phyloP scores from a whole-genome alignment of 1,140 invertebrate genomes.

The Ostrea edulis region DNA sequence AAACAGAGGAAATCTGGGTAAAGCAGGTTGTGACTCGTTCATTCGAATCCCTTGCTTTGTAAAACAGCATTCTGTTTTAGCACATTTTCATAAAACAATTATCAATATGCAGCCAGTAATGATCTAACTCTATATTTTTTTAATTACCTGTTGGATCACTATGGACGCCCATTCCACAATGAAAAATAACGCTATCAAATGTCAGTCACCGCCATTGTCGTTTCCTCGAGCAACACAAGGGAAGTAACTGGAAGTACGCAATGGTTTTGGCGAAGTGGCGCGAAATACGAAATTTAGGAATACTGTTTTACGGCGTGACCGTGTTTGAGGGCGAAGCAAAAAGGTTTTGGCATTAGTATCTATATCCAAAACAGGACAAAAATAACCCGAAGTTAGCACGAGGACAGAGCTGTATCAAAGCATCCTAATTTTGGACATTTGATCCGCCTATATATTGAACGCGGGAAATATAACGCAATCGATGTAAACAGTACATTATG shows the following conservation, averaged over 20 bases:
- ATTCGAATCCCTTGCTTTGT: neutral
- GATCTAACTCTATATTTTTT: neutral
- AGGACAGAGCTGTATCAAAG: too few species aligned
- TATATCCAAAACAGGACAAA: too few species aligned
- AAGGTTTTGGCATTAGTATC: too few species aligned
- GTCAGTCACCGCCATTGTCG: neutral
- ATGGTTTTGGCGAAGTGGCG: neutral
- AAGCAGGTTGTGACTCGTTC: neutral
- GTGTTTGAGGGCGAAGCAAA: too few species aligned
- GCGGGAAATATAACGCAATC: too few species aligned
- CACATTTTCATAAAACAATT: neutral
- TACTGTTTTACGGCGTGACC: too few species aligned
- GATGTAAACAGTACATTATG: too few species aligned
- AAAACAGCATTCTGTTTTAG: neutral
- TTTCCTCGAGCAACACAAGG: neutral
- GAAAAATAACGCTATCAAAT: neutral
- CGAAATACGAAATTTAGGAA: neutral
- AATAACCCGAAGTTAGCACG: too few species aligned
- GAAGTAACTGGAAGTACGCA: neutral
- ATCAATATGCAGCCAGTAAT: neutral
- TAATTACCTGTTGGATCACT: slow-evolving; percentile 18
- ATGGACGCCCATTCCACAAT: slow-evolving; percentile 30
- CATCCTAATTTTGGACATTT: too few species aligned
- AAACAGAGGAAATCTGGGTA: neutral
- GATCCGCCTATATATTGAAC: too few species aligned